Evolutionary conservation across 92 coral and sea anemone species (phyloP).

Genomic region (Parazoanthus darwini): DNA sequence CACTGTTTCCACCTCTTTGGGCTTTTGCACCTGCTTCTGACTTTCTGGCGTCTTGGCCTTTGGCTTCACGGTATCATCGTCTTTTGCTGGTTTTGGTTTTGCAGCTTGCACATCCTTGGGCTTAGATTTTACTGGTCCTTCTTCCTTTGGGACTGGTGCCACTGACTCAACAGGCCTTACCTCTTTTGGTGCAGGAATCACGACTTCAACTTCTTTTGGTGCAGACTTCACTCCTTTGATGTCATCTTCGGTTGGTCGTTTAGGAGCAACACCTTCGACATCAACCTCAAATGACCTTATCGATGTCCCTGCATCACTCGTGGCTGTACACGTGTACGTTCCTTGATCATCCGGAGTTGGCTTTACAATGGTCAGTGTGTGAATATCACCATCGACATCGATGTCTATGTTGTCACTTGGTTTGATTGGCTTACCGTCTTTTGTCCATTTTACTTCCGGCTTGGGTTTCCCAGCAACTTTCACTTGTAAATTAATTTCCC

Average conservation of each 20-base stretch:
- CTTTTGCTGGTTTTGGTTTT: neutral
- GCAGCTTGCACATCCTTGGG: neutral
- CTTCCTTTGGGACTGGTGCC: neutral
- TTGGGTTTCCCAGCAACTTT: conserved; percentile 67
- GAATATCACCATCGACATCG: conserved; percentile 48
- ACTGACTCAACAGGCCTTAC: neutral
- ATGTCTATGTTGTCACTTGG: conserved; percentile 47
- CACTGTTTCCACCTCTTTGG: neutral
- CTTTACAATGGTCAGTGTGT: conserved; percentile 47
- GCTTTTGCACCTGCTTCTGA: neutral
- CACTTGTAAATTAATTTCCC: conserved; percentile 58
- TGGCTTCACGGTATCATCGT: neutral
- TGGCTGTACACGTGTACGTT: conserved; percentile 68
- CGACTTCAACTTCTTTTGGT: conserved; percentile 19
- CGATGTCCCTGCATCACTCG: conserved; percentile 65
- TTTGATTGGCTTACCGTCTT: conserved; percentile 52
- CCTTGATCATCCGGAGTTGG: conserved; percentile 67
- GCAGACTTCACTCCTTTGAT: neutral
- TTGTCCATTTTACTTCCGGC: conserved; percentile 68
- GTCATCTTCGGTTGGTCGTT: neutral
- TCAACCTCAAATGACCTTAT: conserved; percentile 55
- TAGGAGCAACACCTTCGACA: conserved; percentile 51
- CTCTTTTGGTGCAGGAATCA: neutral
- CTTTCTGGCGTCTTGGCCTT: neutral
- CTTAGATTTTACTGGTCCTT: neutral